A percentile compares a stretch with the other conserved stretches of the same genome.
These are phyloP conservation scores for Tringa solitaria DNA, from an alignment of 2,113 vertebrate genomes.

Conservation along the genomic window DNA sequence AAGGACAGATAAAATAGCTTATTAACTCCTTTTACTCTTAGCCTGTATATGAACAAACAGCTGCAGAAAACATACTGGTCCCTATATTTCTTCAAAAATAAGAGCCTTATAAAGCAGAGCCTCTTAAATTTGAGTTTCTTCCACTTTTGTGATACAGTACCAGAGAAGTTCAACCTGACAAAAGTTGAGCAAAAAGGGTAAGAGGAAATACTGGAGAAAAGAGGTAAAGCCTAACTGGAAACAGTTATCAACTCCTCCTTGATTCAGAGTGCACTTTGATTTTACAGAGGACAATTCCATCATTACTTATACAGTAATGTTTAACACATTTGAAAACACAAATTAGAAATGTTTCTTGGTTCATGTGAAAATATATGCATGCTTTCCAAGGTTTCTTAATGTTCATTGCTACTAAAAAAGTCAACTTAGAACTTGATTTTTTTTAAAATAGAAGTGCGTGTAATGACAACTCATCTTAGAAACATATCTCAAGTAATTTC, in stretches of 20 bases:
- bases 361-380: neutral
- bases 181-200: neutral
- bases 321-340: neutral
- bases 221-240: neutral
- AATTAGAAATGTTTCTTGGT: neutral
- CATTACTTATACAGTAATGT: neutral
- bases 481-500: neutral
- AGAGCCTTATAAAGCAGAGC: neutral
- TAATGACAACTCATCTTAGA: neutral
- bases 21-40: neutral
- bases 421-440: neutral
- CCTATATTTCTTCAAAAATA: neutral
- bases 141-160: neutral
- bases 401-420: neutral
- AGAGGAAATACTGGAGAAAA: neutral
- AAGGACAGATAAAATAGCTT: neutral
- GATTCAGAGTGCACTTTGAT: neutral
- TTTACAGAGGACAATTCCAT: neutral
- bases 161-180: neutral
- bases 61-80: neutral
- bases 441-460: neutral
- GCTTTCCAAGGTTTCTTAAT: neutral
- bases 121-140: neutral
- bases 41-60: neutral
- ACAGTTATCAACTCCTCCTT: neutral